Percentiles rank a stretch among this genome's conserved stretches.
Evolutionary conservation across 2,113 vertebrate genomes (phyloP).

Genomic region (Burhinus bistriatus): DNA sequence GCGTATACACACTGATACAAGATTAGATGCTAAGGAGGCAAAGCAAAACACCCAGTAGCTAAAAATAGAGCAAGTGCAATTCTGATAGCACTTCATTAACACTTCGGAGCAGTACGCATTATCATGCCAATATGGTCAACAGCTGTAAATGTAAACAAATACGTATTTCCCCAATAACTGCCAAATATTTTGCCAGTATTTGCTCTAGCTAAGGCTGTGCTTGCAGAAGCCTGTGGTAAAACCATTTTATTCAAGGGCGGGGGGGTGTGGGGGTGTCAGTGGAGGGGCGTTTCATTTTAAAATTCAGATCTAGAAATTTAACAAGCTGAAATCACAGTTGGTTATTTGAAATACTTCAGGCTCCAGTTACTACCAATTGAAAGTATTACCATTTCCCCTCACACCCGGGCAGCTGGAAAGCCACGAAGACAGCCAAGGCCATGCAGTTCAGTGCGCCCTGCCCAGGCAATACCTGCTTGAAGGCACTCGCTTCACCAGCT

Average conservation of each 20-base stretch:
- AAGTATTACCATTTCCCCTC: background rate
- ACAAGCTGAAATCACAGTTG: background rate
- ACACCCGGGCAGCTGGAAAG: background rate
- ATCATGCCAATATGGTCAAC: background rate
- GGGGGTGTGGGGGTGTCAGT: too few relatives aligned
- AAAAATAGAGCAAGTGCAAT: background rate
- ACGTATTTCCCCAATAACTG: background rate
- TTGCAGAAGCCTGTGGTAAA: background rate
- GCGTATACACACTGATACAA: background rate
- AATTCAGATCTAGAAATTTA: background rate
- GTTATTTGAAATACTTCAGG: background rate
- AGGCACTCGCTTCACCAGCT: background rate
- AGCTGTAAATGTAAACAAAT: background rate
- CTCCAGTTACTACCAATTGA: background rate
- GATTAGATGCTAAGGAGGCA: background rate
- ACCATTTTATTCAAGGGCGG: background rate
- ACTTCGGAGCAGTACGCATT: background rate
- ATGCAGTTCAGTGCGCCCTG: background rate
- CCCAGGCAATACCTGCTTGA: background rate
- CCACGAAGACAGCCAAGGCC: background rate
- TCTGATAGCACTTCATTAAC: background rate
- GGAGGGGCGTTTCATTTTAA: fast-evolving
- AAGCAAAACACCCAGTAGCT: background rate
- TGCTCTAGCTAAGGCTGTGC: background rate
- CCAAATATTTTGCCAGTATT: background rate